phyloP scores from a whole-genome alignment of 1,140 invertebrate genomes.

The Bombyx mandarina region DNA sequence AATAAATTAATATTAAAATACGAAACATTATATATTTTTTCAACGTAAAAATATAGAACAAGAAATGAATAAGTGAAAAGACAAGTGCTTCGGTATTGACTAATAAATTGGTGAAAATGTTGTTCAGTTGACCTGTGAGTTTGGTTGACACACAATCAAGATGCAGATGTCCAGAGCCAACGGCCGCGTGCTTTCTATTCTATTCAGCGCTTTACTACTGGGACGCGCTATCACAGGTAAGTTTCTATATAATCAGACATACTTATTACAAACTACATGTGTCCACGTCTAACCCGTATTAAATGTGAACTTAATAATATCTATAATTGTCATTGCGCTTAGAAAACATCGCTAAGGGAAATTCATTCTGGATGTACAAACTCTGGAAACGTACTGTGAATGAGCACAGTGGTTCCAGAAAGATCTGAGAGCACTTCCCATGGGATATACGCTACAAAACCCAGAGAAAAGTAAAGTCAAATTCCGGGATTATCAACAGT shows the following conservation, averaged over 20 bases:
- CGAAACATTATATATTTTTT: too few species aligned
- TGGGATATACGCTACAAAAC: too few species aligned
- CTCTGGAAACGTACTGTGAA: too few species aligned
- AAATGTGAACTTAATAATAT: neutral
- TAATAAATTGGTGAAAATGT: conserved; percentile 15
- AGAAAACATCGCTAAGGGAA: too few species aligned
- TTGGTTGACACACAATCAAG: conserved; percentile 18
- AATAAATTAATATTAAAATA: too few species aligned
- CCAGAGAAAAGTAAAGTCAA: too few species aligned
- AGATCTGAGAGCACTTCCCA: too few species aligned
- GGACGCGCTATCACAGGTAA: conserved; percentile 58
- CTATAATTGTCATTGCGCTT: too few species aligned
- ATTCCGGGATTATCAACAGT: too few species aligned
- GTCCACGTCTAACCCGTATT: neutral
- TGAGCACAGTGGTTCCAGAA: too few species aligned
- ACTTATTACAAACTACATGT: neutral
- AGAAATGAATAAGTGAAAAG: neutral
- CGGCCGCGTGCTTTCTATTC: conserved; percentile 45
- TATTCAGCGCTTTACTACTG: conserved; percentile 57
- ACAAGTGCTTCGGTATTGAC: neutral
- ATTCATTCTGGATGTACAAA: too few species aligned
- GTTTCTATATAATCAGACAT: conserved; percentile 3
- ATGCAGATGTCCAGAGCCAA: conserved; percentile 35
- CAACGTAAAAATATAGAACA: too few species aligned
- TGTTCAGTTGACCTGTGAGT: conserved; percentile 29